Base-by-base conservation (phyloP, 2,888 invertebrate species). In the Acanthosepion lycidas region DNA sequence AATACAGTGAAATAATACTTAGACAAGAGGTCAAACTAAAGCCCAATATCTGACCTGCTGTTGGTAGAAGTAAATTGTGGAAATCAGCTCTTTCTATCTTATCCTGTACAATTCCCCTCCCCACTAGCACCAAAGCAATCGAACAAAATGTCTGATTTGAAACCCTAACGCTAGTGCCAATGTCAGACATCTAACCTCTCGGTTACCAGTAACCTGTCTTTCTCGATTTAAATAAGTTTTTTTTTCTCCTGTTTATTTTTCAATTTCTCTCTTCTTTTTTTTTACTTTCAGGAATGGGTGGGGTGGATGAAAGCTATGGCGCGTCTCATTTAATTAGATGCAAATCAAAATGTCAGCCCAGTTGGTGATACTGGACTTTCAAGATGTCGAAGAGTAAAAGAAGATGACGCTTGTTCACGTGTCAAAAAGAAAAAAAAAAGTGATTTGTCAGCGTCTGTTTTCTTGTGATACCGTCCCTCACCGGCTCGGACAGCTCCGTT, bases 401-500 rank as follows among this genome's bases (percentile, higher is more conserved):
- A 42, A 42, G 9, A 12, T 78, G 78, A 78, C n/a, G n/a, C n/a
- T 78, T n/a, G n/a, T 78, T 78, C 78, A n/a, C 12, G 33, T 78
- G 78, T 78, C 78, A 78, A 78, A 33, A 78, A 78, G 26, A 78
- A 64, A 64, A n/a, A 78, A 78, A 28, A 78, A n/a, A 78, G 78
- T 78, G 78, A 78, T 78, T n/a, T 78, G 78, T 78, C 78, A 78
- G 78, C 78, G n/a, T 78, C n/a, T 78, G 78, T 64, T 23, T 64
- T 64, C 26, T 26, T 64, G 26, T 6, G 4, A 26, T 64, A 64
- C 64, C 6, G 78, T 78, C 15, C n/a, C n/a, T 78, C 78, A 12
- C 78, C n/a, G n/a, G 78, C 23, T 15, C 78, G n/a, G 78, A 78
- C 78, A 78, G 78, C n/a, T 78, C 78, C n/a, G 23, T 55, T 55